Evolutionary conservation across 2,113 vertebrate genomes (phyloP).

Genomic region (Macroglossus sobrinus): DNA sequence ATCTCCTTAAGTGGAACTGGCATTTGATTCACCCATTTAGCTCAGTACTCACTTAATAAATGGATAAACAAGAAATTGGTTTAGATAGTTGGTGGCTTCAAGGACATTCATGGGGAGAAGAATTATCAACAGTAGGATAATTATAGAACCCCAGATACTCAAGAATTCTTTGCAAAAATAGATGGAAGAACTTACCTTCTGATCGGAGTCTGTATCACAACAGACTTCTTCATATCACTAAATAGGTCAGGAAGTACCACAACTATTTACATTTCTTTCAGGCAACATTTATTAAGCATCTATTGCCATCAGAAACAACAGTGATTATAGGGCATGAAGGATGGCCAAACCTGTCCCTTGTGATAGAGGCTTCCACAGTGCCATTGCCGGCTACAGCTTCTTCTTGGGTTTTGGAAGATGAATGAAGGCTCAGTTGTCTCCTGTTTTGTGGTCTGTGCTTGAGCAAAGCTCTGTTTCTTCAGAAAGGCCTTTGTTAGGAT

Average conservation of each 20-base stretch:
- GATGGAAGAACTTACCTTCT: neutral
- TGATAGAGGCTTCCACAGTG: neutral
- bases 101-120: neutral
- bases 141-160: neutral
- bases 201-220: neutral
- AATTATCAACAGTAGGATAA: neutral
- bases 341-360: neutral
- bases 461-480: neutral
- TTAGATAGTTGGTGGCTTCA: neutral
- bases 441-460: neutral
- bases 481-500: neutral
- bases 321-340: accelerated
- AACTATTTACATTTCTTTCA: neutral
- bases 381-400: accelerated
- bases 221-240: neutral
- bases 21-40: neutral
- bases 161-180: neutral
- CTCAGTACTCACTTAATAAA: neutral
- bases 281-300: neutral
- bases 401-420: neutral
- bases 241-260: neutral
- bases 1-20: accelerated
- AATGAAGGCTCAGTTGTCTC: neutral
- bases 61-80: neutral
- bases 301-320: too few species aligned